These are phyloP conservation scores for Drosophila macrospina DNA, from an alignment of 2,888 invertebrate species.

Conservation along the genomic window DNA sequence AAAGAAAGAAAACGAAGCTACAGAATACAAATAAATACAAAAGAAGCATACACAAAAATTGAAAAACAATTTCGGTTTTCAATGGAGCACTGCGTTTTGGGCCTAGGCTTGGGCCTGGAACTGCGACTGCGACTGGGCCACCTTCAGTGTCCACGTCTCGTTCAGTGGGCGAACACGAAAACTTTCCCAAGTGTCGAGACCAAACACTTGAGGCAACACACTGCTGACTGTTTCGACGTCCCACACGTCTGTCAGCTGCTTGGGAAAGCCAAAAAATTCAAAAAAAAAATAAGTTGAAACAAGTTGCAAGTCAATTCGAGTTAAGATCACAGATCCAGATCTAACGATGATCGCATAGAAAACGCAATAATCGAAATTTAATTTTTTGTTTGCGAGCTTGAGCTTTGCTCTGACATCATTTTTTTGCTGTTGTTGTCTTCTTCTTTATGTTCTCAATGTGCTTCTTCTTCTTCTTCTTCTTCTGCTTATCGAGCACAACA, in stretches of 20 bases:
- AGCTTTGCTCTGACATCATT: constrained; percentile 56
- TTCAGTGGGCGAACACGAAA: constrained; percentile 51
- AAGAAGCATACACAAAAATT: constrained; percentile 19
- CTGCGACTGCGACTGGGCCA: no score
- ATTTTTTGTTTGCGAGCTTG: not conserved
- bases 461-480: constrained; percentile 3
- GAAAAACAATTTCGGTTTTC: constrained; percentile 43
- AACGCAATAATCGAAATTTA: constrained; percentile 1
- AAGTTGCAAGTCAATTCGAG: not conserved
- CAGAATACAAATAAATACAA: constrained; percentile 15
- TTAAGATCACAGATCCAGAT: constrained; percentile 28
- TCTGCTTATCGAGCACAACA: constrained; percentile 19
- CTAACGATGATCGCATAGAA: constrained; percentile 43
- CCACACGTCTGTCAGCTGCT: constrained; percentile 9
- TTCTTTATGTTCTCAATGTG: not conserved
- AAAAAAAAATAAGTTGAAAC: no score
- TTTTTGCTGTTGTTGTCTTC: constrained; percentile 9
- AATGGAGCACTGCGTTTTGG: not conserved
- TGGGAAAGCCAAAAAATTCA: constrained; percentile 50
- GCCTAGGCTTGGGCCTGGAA: not conserved
- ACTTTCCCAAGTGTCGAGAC: constrained; percentile 46
- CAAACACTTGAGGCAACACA: constrained; percentile 29
- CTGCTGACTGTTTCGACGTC: not conserved
- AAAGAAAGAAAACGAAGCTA: constrained; percentile 42
- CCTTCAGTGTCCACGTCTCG: constrained; percentile 23